A percentile compares a stretch with the other conserved stretches of the same genome.
Evolutionary conservation across 2,113 vertebrate genomes (phyloP).

Genomic region (Nerophis ophidion): DNA sequence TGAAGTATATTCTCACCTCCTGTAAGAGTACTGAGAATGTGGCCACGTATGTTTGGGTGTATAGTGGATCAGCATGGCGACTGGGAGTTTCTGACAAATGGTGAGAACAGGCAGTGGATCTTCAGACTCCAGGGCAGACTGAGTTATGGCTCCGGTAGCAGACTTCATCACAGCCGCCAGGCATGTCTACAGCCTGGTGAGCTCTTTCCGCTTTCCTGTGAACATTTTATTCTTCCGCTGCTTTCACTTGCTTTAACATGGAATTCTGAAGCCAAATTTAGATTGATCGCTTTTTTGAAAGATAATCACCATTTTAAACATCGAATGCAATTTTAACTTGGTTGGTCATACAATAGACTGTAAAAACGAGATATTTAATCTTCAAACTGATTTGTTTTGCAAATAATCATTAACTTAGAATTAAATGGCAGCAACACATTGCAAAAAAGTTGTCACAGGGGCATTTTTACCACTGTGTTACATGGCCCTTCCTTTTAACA

Average conservation of each 20-base stretch:
- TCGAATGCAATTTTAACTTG: no score
- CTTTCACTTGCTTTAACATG: slow-evolving; percentile 10
- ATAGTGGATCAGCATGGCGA: slow-evolving; percentile 43
- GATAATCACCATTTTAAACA: neutral
- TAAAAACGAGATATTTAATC: no score
- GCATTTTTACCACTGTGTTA: no score
- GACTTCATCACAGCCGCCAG: slow-evolving; percentile 60
- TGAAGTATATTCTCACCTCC: no score
- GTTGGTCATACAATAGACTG: no score
- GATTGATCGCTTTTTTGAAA: slow-evolving; percentile 1
- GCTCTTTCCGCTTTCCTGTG: slow-evolving; percentile 18
- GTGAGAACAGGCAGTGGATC: slow-evolving; percentile 56
- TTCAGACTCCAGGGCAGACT: slow-evolving; percentile 52
- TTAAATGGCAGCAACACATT: no score
- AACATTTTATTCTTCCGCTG: slow-evolving; percentile 25
- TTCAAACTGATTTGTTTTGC: no score
- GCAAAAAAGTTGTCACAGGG: no score
- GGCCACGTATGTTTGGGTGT: no score
- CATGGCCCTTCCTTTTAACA: no score
- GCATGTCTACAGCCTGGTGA: slow-evolving; percentile 46
- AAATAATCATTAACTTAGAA: no score
- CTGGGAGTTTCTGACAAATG: slow-evolving; percentile 65
- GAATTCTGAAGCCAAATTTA: slow-evolving; percentile 26
- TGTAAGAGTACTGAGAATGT: no score
- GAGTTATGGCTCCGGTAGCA: slow-evolving; percentile 61